A percentile compares a stretch with the other conserved stretches of the same genome.
Evolutionary conservation across 2,797 vertebrate genomes (phyloP).

Genomic region (Etheostoma perlongum): DNA sequence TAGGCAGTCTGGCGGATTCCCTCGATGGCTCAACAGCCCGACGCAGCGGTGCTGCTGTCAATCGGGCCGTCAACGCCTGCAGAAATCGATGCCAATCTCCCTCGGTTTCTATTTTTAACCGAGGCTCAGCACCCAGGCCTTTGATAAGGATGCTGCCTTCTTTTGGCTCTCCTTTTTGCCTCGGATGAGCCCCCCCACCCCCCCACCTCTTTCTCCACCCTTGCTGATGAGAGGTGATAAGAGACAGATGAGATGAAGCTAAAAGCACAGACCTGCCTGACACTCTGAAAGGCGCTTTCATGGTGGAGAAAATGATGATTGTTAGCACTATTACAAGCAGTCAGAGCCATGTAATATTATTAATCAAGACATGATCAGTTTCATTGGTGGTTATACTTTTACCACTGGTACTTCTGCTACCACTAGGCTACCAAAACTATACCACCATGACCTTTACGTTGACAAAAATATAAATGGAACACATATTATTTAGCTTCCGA

Average conservation of each 20-base stretch:
- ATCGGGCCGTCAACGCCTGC: constrained; percentile 81
- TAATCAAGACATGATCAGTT: constrained; percentile 48
- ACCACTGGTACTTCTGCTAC: not conserved
- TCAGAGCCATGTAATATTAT: constrained; percentile 41
- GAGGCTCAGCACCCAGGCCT: constrained; percentile 72
- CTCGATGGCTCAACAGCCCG: constrained; percentile 80
- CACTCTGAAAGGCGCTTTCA: constrained; percentile 60
- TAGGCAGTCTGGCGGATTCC: constrained; percentile 83
- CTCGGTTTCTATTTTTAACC: constrained; percentile 82
- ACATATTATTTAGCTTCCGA: not conserved
- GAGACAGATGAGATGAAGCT: constrained; percentile 67
- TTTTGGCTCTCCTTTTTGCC: constrained; percentile 64
- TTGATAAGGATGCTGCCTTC: constrained; percentile 81
- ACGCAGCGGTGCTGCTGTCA: constrained; percentile 77
- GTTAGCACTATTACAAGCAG: constrained; percentile 42
- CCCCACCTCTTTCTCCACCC: constrained; percentile 42
- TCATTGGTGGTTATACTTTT: not conserved
- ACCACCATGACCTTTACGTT: not conserved
- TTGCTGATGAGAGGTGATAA: constrained; percentile 76
- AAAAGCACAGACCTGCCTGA: constrained; percentile 62
- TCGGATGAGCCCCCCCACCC: constrained; percentile 59
- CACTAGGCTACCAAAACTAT: not conserved
- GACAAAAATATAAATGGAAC: not conserved
- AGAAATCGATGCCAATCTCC: constrained; percentile 86
- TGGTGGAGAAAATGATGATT: constrained; percentile 62